phyloP scores from a whole-genome alignment of 1,140 invertebrate genomes.

The Medauroidea extradentata region DNA sequence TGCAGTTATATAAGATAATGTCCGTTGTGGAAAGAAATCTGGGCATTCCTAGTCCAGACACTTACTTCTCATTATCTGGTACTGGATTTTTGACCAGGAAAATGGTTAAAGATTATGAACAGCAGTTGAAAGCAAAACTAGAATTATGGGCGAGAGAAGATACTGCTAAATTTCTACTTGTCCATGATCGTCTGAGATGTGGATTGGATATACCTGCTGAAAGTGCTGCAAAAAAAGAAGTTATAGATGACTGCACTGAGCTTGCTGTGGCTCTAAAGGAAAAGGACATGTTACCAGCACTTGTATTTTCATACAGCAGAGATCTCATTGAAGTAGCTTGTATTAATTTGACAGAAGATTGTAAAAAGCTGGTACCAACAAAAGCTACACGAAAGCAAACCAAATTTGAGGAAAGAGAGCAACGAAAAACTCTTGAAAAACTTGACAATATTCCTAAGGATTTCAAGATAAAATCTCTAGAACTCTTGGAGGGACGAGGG shows the following conservation, averaged over 20 bases:
- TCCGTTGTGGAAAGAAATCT: not conserved
- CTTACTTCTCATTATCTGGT: conserved; percentile 4
- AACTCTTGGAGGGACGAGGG: not conserved
- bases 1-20: conserved; percentile 21
- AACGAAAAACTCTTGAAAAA: conserved; percentile 7
- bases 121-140: conserved; percentile 2
- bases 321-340: conserved; percentile 8
- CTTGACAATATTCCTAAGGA: not conserved
- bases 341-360: not conserved
- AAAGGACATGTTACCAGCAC: conserved; percentile 21
- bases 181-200: not conserved
- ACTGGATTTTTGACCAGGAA: conserved; percentile 18
- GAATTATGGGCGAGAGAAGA: not conserved
- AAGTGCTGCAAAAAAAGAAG: not conserved
- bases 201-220: not conserved
- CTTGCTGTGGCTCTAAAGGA: conserved; percentile 15
- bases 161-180: not conserved
- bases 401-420: not conserved
- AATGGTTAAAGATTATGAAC: conserved; percentile 14
- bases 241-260: not conserved
- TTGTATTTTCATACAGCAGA: conserved; percentile 24
- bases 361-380: conserved; percentile 5
- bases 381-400: not conserved
- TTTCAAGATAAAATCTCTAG: not conserved
- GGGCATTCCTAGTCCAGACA: conserved; percentile 1